Conservation (phyloP, 2,113 vertebrate species). For the Gobius niger region DNA sequence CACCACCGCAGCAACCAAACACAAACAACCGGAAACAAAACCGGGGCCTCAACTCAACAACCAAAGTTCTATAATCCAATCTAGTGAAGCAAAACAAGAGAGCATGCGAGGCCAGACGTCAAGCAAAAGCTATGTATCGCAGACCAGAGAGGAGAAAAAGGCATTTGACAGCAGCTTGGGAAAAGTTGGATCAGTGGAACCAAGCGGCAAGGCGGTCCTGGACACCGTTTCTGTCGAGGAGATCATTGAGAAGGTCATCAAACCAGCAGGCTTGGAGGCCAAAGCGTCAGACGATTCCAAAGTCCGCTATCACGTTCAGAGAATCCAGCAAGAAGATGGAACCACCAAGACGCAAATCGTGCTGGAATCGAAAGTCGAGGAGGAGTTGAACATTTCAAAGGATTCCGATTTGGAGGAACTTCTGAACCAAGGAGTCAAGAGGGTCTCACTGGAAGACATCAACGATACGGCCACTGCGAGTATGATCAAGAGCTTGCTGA, state of each 20-base stretch:
- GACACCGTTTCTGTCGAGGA: slow-evolving; percentile 76
- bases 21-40: slow-evolving; percentile 46
- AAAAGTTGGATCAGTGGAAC: slow-evolving; percentile 24
- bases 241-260: slow-evolving; percentile 85
- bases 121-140: slow-evolving; percentile 42
- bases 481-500: slow-evolving; percentile 82
- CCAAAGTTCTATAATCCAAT: slow-evolving; percentile 32
- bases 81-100: slow-evolving; percentile 46
- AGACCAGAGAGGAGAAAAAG: slow-evolving; percentile 45
- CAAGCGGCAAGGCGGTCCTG: slow-evolving; percentile 61
- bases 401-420: slow-evolving; percentile 74
- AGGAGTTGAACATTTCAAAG: slow-evolving; percentile 80
- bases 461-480: slow-evolving; percentile 76
- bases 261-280: slow-evolving; percentile 76
- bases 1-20: slow-evolving; percentile 27
- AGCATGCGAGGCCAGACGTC: slow-evolving; percentile 60
- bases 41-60: slow-evolving; percentile 61
- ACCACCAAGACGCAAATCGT: slow-evolving; percentile 84
- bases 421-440: slow-evolving; percentile 76
- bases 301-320: slow-evolving; percentile 82
- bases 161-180: slow-evolving; percentile 34
- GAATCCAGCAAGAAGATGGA: slow-evolving; percentile 79
- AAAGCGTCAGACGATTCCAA: slow-evolving; percentile 76
- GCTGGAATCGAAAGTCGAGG: slow-evolving; percentile 84
- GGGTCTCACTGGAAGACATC: slow-evolving; percentile 76